phyloP scores from a whole-genome alignment of 1,140 invertebrate species.

The Brachionus paranguensis region DNA sequence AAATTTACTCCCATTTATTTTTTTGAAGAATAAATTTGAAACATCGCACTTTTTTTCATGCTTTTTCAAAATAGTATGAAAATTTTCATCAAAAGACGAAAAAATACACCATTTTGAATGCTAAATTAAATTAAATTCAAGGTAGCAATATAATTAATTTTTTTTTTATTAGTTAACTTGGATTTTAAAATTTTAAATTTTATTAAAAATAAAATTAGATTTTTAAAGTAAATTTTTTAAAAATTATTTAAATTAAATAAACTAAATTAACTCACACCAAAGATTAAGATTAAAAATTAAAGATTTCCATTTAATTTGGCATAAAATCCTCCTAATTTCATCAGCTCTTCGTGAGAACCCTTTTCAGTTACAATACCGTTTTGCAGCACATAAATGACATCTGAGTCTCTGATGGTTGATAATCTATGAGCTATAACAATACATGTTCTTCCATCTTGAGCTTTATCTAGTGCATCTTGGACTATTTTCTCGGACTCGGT shows the following conservation, averaged over 20 bases:
- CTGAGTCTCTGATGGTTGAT: conserved; percentile 55
- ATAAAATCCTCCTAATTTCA: conserved; percentile 25
- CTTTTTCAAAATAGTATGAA: no score
- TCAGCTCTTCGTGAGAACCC: conserved; percentile 33
- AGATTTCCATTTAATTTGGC: conserved; percentile 25
- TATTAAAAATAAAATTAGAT: not conserved
- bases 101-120: no score
- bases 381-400: conserved; percentile 32
- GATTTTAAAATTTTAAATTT: no score
- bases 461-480: conserved; percentile 32
- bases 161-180: no score
- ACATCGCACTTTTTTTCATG: no score
- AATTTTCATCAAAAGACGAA: no score
- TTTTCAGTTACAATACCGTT: conserved; percentile 7
- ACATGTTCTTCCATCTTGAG: conserved; percentile 33
- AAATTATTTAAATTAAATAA: not conserved
- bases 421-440: conserved; percentile 55
- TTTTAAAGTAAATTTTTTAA: not conserved
- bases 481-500: conserved; percentile 50
- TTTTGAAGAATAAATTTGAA: no score
- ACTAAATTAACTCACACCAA: no score
- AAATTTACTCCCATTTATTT: no score
- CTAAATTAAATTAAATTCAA: no score
- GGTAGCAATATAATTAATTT: no score
- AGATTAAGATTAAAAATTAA: not conserved